A percentile compares a stretch with the other conserved stretches of the same genome.
Conservation (phyloP, 2,797 vertebrate genomes). For the Sebastes jordani region DNA sequence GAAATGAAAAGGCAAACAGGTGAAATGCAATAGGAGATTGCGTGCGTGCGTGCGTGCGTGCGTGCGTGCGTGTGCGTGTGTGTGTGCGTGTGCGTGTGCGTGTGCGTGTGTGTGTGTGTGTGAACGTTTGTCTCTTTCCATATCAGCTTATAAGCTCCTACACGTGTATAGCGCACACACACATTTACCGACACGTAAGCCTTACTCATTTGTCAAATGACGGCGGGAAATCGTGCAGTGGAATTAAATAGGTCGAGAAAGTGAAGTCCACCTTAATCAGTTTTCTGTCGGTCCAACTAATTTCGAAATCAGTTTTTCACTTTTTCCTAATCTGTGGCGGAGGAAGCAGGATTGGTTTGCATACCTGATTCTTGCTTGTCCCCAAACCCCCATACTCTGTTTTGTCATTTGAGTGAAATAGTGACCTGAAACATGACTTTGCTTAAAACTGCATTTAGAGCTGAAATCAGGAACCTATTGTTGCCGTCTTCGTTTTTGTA, state of each 20-base stretch:
- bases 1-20: constrained; percentile 51
- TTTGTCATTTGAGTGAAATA: not conserved
- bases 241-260: constrained; percentile 59
- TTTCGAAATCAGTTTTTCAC: constrained; percentile 40
- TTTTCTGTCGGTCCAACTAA: constrained; percentile 27
- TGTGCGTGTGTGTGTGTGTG: not conserved
- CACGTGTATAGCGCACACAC: not conserved
- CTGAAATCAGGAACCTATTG: not conserved
- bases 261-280: constrained; percentile 53
- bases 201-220: constrained; percentile 49
- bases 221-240: constrained; percentile 21
- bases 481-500: not conserved
- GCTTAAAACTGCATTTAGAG: not conserved
- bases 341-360: not conserved
- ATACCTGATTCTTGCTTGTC: not conserved
- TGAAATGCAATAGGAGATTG: constrained; percentile 29
- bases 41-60: too few species aligned
- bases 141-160: constrained; percentile 2
- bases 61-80: too few species aligned
- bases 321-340: constrained; percentile 20
- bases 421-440: not conserved
- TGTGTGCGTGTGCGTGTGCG: too few species aligned
- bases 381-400: too few species aligned
- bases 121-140: not conserved
- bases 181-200: constrained; percentile 13